Base-by-base conservation (phyloP, 2,113 vertebrate genomes). In the Oostethus manadensis region DNA sequence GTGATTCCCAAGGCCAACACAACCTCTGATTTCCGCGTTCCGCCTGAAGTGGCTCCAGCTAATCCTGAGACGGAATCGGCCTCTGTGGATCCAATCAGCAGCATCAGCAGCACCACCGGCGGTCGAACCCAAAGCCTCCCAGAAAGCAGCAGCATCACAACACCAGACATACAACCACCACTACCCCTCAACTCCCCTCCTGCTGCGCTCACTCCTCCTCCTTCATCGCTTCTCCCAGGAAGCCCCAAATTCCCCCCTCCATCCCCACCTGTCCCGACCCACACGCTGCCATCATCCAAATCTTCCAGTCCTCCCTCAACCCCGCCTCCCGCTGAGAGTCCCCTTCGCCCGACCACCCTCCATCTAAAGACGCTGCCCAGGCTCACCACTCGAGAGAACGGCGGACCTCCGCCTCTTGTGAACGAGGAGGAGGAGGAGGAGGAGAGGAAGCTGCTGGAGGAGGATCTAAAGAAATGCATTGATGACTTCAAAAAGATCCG, bases 391-490 rank as follows among this genome's bases (percentile, higher is more conserved):
- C 86, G 62, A 60, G 86, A 90, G 70, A 92, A 88, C 0, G 82
- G 87, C 0, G 84, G 76, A 7, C 83, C 79, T 5, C 60, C 69
- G 0, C n/a, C 58, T 1, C 64, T 42, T 3, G 8, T 49, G 14
- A 81, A 85, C 2, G 80, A 83, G 5, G 86, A 90, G 0, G 84
- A 86, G 10, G 86, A 90, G 0, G 84, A 86, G 46, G 87, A 91
- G n/a, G 89, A 91, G 77, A 87, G 64, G 56, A 90, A 88, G 70
- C 20, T 87, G 65, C 66, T 92, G 79, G 89, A 90, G 66, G 83
- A 90, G 23, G 89, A 92, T 70, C 69, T 92, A 17, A 90, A 88
- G 66, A 90, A 88, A 71, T 92, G 90, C 76, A 91, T 92, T 0
- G 89, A 89, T 3, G 90, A 92, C 68, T 90, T 89, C 56, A 87